phyloP scores from a whole-genome alignment of 1,140 invertebrate genomes.

The Anastrepha ludens region DNA sequence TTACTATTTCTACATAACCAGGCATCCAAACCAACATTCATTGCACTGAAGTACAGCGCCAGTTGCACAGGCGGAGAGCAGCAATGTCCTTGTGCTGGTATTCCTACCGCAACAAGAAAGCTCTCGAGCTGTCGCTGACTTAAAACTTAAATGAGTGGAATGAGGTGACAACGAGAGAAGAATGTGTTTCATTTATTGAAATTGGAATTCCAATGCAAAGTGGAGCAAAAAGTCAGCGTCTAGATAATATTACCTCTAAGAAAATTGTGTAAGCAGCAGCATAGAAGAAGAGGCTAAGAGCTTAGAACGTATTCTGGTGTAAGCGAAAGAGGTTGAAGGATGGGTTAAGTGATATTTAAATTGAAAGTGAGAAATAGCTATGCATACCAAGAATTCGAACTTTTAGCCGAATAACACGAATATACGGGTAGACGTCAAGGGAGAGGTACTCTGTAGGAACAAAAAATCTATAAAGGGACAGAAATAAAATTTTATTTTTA shows the following conservation, averaged over 20 bases:
- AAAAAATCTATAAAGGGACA: too few relatives aligned
- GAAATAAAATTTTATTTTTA: too few relatives aligned
- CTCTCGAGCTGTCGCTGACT: not conserved
- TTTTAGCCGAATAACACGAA: too few relatives aligned
- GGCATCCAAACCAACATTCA: too few relatives aligned
- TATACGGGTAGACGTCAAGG: too few relatives aligned
- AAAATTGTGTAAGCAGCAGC: not conserved
- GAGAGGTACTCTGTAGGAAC: too few relatives aligned
- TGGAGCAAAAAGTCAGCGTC: not conserved
- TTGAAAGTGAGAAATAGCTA: too few relatives aligned
- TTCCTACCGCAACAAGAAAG: not conserved
- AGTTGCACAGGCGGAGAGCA: not conserved
- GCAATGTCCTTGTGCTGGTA: not conserved
- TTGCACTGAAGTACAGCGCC: not conserved
- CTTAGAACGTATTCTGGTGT: not conserved
- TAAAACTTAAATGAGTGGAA: not conserved
- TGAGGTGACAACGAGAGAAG: not conserved
- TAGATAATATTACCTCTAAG: not conserved
- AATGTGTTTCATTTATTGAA: conserved; percentile 12
- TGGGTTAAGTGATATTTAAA: not conserved
- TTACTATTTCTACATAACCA: too few relatives aligned
- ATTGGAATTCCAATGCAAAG: conserved; percentile 26
- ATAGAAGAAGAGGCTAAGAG: not conserved
- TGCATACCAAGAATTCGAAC: too few relatives aligned
- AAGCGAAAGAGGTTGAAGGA: not conserved